Base-by-base conservation (phyloP, 2,797 vertebrate genomes). In the Botia almorhae region DNA sequence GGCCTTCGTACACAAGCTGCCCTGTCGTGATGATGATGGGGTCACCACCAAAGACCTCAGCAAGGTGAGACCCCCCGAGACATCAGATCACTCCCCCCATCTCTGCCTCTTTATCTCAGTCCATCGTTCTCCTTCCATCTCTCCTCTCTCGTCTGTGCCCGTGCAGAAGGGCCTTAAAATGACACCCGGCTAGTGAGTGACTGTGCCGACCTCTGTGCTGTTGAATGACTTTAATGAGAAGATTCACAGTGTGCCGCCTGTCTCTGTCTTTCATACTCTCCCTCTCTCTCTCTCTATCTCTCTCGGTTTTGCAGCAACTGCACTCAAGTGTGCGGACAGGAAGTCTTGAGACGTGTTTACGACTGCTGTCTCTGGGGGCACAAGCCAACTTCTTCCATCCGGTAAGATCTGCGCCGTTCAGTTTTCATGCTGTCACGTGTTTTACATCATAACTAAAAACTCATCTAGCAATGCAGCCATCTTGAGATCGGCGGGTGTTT, bases 311-410 rank as follows among this genome's bases (percentile, higher is more conserved):
- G 81, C 84, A 98, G 97, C 97, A 98, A 97, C 92, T 99, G 82
- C 97, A 99, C 91, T 99, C 97, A 0, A 98, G 97, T 0, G 97
- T 99, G 85, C 91, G 97, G 88, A 99, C 97, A 0, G 97, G 97
- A 83, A 99, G 97, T 92, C 92, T 99, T 92, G 97, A 99, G 91
- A 99, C 97, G 3, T 99, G 97, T 93, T 92, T 99, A 84, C 95
- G 97, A 79, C 94, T 99, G 80, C 93, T 99, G 78, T 99, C 97
- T 4, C 94, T 99, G 67, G 97, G 97, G 0, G 97, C 97, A 46
- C 97, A 98, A 89, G 97, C 97, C 90, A 98, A 98, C 93, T 99
- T 98, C 93, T 99, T 99, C 91, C 97, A 98, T 87, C 98, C 98
- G 89, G 96, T 97, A 87, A 94, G 95, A 79, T 72, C 68, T 51